phyloP scores from a whole-genome alignment of 2,797 vertebrate species.

The Bradypodion ventrale region DNA sequence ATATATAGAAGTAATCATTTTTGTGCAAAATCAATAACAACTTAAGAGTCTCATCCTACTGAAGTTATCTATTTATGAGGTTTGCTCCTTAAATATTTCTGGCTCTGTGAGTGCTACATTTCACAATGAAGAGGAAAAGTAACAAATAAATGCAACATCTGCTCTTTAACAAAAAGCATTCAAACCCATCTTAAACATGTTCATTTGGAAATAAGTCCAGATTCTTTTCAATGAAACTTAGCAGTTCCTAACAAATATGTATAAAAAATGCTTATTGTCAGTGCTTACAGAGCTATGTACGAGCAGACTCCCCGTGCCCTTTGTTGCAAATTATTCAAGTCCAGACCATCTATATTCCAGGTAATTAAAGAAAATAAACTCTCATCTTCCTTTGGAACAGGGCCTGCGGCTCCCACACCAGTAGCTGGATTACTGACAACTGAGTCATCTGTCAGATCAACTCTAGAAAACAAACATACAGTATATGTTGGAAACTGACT shows the following conservation, averaged over 20 bases:
- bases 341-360: constrained; percentile 95
- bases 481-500: background rate
- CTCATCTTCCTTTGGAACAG: constrained; percentile 73
- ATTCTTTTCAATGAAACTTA: background rate
- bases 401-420: constrained; percentile 26
- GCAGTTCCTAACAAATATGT: background rate
- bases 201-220: too few species aligned
- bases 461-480: constrained; percentile 70
- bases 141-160: too few species aligned
- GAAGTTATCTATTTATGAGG: too few species aligned
- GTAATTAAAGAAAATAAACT: constrained; percentile 85
- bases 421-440: constrained; percentile 41
- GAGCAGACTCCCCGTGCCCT: constrained; percentile 88
- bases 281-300: constrained; percentile 86
- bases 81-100: too few species aligned
- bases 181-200: too few species aligned
- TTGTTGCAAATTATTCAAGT: constrained; percentile 81
- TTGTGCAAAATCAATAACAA: too few species aligned
- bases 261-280: background rate
- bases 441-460: constrained; percentile 87
- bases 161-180: too few species aligned
- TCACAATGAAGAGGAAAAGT: too few species aligned
- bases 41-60: too few species aligned
- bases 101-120: too few species aligned
- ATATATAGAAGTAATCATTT: too few species aligned